These are phyloP conservation scores for Camponotus vicinus DNA, from an alignment of 1,140 invertebrate species.

Conservation along the genomic window DNA sequence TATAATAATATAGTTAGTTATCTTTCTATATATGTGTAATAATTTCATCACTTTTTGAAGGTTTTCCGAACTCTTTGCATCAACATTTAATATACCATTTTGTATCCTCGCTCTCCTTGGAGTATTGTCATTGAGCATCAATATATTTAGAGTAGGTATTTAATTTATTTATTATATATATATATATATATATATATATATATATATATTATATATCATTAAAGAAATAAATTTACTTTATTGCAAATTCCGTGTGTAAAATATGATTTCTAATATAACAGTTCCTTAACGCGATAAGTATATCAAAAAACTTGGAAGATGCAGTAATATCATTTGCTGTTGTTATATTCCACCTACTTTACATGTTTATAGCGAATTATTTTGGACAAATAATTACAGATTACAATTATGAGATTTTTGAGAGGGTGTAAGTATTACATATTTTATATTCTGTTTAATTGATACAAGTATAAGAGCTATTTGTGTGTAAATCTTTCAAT, in stretches of 20 bases:
- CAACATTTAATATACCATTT: neutral
- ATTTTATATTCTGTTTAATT: neutral
- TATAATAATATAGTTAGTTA: too few relatives aligned
- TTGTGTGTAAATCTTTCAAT: neutral
- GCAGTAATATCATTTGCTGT: neutral
- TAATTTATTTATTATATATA: too few relatives aligned
- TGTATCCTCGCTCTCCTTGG: neutral
- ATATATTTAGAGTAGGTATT: slow-evolving; percentile 43
- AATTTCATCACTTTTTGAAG: slow-evolving; percentile 10
- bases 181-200: neutral
- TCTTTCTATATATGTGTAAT: neutral
- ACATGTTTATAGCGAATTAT: slow-evolving; percentile 12
- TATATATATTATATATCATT: too few relatives aligned
- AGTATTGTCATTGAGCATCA: slow-evolving; percentile 38
- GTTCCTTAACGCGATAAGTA: neutral
- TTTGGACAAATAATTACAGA: neutral
- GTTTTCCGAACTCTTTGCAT: neutral
- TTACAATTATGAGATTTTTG: slow-evolving; percentile 10
- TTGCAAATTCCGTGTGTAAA: neutral
- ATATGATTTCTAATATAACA: neutral
- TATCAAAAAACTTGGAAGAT: neutral
- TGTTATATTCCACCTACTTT: neutral
- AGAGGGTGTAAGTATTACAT: slow-evolving; percentile 17
- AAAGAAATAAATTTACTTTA: neutral
- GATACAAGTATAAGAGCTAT: neutral